Percentiles rank a stretch among this genome's conserved stretches.
Conservation (phyloP, 2,888 invertebrate genomes). For the Agrotis exclamationis region DNA sequence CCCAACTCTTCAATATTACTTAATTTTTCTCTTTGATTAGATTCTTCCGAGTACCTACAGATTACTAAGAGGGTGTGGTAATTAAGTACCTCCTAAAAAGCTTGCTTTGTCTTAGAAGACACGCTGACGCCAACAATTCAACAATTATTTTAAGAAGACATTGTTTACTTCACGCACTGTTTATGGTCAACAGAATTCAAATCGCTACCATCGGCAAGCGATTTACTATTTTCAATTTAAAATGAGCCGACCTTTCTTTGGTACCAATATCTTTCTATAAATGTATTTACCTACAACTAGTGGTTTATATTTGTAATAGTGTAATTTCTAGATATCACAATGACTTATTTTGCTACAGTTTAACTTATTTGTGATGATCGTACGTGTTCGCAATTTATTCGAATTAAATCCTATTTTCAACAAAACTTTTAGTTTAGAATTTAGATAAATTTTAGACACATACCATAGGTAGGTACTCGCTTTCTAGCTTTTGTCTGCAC, state of each 20-base stretch:
- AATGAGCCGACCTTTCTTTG: conserved; percentile 26
- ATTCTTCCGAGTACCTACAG: too few species aligned
- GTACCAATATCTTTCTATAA: conserved; percentile 9
- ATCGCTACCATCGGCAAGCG: conserved; percentile 24
- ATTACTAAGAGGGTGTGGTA: background rate
- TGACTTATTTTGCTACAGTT: too few species aligned
- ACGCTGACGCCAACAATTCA: background rate
- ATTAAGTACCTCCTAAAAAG: background rate
- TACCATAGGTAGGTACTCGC: too few species aligned
- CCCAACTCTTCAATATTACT: background rate
- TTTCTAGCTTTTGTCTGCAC: too few species aligned
- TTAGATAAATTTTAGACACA: too few species aligned
- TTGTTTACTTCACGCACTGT: background rate
- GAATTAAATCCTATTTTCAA: too few species aligned
- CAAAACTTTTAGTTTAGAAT: too few species aligned
- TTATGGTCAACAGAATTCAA: conserved; percentile 10
- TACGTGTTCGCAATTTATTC: too few species aligned
- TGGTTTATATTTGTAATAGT: too few species aligned
- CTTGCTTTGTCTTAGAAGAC: too few species aligned
- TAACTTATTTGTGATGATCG: too few species aligned
- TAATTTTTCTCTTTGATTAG: too few species aligned
- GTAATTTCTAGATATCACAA: background rate
- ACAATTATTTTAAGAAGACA: background rate
- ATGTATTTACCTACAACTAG: conserved; percentile 28
- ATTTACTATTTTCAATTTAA: conserved; percentile 49